Evolutionary conservation across 2,888 invertebrate species (phyloP).

Genomic region (Ischnura elegans): DNA sequence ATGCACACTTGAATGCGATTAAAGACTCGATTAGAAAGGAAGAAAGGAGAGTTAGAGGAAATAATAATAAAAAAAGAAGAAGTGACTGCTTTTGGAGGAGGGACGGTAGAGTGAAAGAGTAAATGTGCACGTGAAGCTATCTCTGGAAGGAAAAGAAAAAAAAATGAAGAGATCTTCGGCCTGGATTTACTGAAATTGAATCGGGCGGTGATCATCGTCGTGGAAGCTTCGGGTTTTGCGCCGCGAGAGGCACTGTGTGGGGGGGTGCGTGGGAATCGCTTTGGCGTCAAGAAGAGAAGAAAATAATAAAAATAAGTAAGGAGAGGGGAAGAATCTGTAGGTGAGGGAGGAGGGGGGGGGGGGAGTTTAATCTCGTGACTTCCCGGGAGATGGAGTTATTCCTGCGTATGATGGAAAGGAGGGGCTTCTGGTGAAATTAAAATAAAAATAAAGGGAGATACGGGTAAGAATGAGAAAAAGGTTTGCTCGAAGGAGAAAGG

Average conservation of each 20-base stretch:
- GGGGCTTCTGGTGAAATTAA: not conserved
- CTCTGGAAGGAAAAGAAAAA: not conserved
- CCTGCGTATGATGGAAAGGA: not conserved
- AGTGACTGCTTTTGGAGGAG: too few relatives aligned
- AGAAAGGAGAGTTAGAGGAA: too few relatives aligned
- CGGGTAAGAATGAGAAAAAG: not conserved
- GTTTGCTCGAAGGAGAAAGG: not conserved
- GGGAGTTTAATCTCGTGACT: constrained; percentile 12
- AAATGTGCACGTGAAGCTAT: too few relatives aligned
- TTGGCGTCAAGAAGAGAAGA: not conserved
- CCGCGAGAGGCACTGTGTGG: not conserved
- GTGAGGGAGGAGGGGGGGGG: not conserved
- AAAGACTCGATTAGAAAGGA: too few relatives aligned
- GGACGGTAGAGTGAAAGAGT: too few relatives aligned
- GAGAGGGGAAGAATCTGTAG: too few relatives aligned
- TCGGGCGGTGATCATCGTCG: not conserved
- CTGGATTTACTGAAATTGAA: not conserved
- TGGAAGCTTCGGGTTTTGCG: not conserved
- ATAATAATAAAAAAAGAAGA: too few relatives aligned
- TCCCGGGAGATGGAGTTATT: not conserved
- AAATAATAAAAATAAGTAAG: too few relatives aligned
- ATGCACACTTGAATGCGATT: too few relatives aligned
- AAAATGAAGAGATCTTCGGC: not conserved
- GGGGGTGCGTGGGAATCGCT: not conserved
- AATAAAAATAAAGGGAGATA: not conserved